Evolutionary conservation across 2,888 invertebrate species (phyloP).

Genomic region (Cerastis rubricosa): DNA sequence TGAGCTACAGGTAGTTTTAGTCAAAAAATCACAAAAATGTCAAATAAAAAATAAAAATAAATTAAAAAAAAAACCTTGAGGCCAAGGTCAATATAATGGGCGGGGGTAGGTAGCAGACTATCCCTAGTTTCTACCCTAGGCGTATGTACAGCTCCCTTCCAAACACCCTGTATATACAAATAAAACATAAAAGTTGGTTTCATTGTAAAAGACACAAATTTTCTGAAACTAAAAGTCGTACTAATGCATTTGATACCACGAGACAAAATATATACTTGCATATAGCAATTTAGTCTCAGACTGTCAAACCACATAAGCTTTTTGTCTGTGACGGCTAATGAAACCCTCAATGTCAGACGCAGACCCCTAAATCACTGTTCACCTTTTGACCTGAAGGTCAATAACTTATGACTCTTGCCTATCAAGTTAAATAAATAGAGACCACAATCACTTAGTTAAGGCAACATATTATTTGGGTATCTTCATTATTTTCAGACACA

Average conservation of each 20-base stretch:
- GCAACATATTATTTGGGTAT: background rate
- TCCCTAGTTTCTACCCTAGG: no score
- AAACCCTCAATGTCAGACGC: slow-evolving; percentile 48
- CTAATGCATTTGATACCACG: slow-evolving; percentile 2
- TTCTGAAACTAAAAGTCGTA: background rate
- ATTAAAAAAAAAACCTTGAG: no score
- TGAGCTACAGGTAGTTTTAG: no score
- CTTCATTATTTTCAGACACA: background rate
- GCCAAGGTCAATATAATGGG: no score
- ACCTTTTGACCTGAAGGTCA: slow-evolving; percentile 60
- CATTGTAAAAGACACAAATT: background rate
- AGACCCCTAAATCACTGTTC: slow-evolving; percentile 39
- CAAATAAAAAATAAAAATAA: no score
- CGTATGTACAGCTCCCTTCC: no score
- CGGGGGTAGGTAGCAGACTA: no score
- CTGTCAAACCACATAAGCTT: slow-evolving; percentile 39
- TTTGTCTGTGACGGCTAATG: slow-evolving; percentile 36
- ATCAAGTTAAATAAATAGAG: slow-evolving; percentile 37
- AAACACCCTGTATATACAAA: no score
- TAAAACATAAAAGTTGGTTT: slow-evolving; percentile 12
- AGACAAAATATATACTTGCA: slow-evolving; percentile 18
- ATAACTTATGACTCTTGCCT: slow-evolving; percentile 23
- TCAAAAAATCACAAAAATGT: no score
- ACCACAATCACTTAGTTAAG: slow-evolving; percentile 6
- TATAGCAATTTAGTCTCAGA: slow-evolving; percentile 20